Evolutionary conservation across 2,113 vertebrate genomes (phyloP).

Genomic region (Lophura nycthemera): DNA sequence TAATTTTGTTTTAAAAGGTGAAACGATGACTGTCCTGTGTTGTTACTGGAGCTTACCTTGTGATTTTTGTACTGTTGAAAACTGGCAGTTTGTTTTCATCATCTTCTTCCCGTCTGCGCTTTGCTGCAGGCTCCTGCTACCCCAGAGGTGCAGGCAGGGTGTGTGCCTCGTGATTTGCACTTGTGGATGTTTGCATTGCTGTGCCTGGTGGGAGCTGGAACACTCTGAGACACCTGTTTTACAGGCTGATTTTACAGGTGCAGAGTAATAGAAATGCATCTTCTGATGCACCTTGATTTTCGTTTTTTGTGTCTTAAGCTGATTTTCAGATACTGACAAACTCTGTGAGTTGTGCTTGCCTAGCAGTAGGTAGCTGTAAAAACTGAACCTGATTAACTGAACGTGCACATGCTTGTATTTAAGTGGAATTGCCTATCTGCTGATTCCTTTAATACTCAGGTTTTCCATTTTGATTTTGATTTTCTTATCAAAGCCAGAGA

Average conservation of each 20-base stretch:
- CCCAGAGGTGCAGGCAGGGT: rapidly evolving
- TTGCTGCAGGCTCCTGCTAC: rapidly evolving
- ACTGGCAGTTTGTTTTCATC: rapidly evolving
- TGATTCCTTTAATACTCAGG: neutral
- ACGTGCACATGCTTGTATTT: rapidly evolving
- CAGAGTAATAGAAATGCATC: rapidly evolving
- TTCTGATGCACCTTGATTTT: rapidly evolving
- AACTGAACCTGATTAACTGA: neutral
- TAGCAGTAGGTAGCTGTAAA: neutral
- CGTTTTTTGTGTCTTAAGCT: neutral
- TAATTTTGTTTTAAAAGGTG: neutral
- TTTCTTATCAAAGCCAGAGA: rapidly evolving
- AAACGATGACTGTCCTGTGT: rapidly evolving
- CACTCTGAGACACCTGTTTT: neutral
- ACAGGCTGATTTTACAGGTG: neutral
- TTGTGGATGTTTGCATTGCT: neutral
- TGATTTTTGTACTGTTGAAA: rapidly evolving
- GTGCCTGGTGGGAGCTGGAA: neutral
- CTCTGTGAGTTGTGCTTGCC: neutral
- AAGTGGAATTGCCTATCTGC: neutral
- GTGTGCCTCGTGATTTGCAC: rapidly evolving
- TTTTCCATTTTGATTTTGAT: neutral
- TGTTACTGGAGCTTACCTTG: neutral
- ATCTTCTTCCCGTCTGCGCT: neutral
- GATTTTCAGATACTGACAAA: neutral